Evolutionary conservation across 2,888 invertebrate genomes (phyloP), one percentile per base, ranked within the genome.

Genomic region (Latrodectus hesperus): DNA sequence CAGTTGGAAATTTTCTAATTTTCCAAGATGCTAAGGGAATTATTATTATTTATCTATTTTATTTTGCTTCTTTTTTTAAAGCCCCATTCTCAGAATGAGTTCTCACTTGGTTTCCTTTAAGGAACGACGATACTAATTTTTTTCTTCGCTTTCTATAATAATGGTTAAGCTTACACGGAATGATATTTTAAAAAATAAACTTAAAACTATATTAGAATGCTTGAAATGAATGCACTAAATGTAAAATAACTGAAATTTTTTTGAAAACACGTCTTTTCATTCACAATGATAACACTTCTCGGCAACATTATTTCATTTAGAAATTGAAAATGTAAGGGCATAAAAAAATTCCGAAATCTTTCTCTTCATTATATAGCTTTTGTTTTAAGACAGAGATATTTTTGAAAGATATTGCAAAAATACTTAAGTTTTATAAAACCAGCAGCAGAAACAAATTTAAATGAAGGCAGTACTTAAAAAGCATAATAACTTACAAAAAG

Each of bases 1-100:
- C 86, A 87, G 77, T 87, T 81, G 77, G 80, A 88, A 88, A 88
- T 88, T 88, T 83, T 83, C 88, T 83, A 73, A 88, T 83, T 88
- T 88, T 82, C 88, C 52, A 38, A 77, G 87, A 82, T 81, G 75
- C 76, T 55, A n/a, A 70, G 64, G 65, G 65, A 52, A 14, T 72
- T 86, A 38, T 38, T 38, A 38, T 38, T 38, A 38, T 38, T 38
- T 38, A 6, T 38, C 6, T 38, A 38, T 3, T 38, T 86, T 80
- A 75, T 67, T 74, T 8, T 16, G 17, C 72, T 75, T 68, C 14
- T 53, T 55, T 67, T 26, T 64, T 72, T 73, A 53, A 74, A 74
- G 53, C 70, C 68, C 53, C 38, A 65, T 64, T 53, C 70, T 49
- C 78, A 72, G 77, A 82, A 82, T 77, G 73, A 71, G 77, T 65